A percentile compares a stretch with the other conserved stretches of the same genome.
phyloP scores from a whole-genome alignment of 2,113 vertebrate species.

The Erythrolamprus reginae region DNA sequence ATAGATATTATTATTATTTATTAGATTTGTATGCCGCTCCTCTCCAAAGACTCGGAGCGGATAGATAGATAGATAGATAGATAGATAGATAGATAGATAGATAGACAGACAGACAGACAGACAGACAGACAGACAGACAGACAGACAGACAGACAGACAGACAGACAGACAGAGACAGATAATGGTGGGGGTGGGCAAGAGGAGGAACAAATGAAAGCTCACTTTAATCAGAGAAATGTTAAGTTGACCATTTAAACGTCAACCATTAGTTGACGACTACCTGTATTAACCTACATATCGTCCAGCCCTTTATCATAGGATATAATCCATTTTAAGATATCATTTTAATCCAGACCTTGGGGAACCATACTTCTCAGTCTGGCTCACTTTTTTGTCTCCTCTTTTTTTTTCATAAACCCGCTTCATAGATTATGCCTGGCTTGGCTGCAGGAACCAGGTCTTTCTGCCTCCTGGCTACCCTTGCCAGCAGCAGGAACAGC shows the following conservation, averaged over 20 bases:
- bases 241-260: too few species aligned
- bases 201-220: too few species aligned
- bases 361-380: neutral
- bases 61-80: too few species aligned
- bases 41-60: too few species aligned
- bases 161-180: too few species aligned
- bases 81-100: too few species aligned
- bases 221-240: neutral
- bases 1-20: too few species aligned
- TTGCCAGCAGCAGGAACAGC: constrained; percentile 19
- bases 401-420: neutral
- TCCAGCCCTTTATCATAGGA: neutral
- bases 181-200: too few species aligned
- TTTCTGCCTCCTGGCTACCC: constrained; percentile 39
- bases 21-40: too few species aligned
- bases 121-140: too few species aligned
- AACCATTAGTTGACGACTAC: neutral
- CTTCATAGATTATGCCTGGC: neutral
- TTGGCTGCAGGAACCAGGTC: constrained; percentile 18
- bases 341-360: neutral
- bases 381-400: neutral
- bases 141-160: too few species aligned
- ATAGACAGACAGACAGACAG: too few species aligned
- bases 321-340: neutral
- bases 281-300: neutral